Evolutionary conservation across 2,888 invertebrate species (phyloP).

Genomic region (Yponomeuta sedellus): DNA sequence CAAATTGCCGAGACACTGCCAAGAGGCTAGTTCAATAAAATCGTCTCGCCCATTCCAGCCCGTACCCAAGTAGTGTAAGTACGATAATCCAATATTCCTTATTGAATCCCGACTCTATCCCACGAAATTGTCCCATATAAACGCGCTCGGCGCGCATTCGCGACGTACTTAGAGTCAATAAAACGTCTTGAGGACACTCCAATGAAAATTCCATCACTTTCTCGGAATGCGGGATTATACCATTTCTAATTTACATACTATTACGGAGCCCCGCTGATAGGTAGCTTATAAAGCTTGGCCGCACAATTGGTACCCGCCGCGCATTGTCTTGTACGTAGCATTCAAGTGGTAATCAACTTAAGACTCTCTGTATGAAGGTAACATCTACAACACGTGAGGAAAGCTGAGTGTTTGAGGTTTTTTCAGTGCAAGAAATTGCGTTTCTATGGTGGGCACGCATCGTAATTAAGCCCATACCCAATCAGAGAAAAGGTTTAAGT

Average conservation of each 20-base stretch:
- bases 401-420: too few relatives aligned
- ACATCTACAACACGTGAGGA: too few relatives aligned
- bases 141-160: neutral
- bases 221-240: conserved; percentile 19
- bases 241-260: conserved; percentile 15
- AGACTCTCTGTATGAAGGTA: too few relatives aligned
- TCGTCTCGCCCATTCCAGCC: neutral
- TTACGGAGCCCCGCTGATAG: neutral
- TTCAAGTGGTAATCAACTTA: too few relatives aligned
- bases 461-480: too few relatives aligned
- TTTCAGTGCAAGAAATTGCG: too few relatives aligned
- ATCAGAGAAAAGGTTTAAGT: too few relatives aligned
- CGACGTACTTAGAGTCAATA: conserved; percentile 32
- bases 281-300: neutral
- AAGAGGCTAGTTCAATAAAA: neutral
- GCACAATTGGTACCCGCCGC: neutral
- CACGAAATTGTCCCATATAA: neutral
- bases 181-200: conserved; percentile 34
- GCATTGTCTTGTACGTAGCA: neutral
- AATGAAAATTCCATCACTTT: conserved; percentile 37
- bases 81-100: neutral
- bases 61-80: neutral
- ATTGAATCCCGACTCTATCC: neutral
- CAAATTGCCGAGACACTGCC: neutral
- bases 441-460: too few relatives aligned